Conservation (phyloP, 2,113 vertebrate genomes). For the Pangasianodon hypophthalmus region DNA sequence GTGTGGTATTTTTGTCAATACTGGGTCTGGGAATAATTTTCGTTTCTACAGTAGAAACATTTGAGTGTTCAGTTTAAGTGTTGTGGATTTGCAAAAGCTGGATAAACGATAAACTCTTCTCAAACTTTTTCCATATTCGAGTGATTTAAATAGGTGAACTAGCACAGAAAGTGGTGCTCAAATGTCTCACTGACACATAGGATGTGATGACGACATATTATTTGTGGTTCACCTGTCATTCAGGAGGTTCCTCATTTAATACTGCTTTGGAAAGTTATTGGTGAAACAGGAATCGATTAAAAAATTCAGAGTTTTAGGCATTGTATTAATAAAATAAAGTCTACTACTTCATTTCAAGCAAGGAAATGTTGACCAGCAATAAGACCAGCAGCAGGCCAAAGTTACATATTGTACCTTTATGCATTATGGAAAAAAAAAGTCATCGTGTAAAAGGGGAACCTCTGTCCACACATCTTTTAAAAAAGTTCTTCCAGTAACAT, state of each 20-base stretch:
- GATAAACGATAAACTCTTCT: neutral
- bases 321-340: neutral
- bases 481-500: neutral
- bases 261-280: neutral
- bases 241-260: neutral
- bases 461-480: neutral
- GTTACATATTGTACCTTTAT: neutral
- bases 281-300: neutral
- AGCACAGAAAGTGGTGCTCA: neutral
- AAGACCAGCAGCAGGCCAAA: neutral
- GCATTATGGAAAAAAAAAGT: neutral
- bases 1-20: neutral
- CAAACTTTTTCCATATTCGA: neutral
- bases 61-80: neutral
- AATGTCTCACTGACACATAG: neutral
- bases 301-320: neutral
- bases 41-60: neutral
- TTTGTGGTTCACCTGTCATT: neutral
- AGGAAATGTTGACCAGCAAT: neutral
- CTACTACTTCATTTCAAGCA: neutral
- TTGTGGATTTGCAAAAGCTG: neutral
- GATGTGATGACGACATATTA: neutral
- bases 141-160: neutral
- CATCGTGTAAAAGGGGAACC: neutral
- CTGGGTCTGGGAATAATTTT: neutral